A percentile compares a stretch with the other conserved stretches of the same genome.
Evolutionary conservation across 2,888 invertebrate species (phyloP).

Genomic region (Mimachlamys varia): DNA sequence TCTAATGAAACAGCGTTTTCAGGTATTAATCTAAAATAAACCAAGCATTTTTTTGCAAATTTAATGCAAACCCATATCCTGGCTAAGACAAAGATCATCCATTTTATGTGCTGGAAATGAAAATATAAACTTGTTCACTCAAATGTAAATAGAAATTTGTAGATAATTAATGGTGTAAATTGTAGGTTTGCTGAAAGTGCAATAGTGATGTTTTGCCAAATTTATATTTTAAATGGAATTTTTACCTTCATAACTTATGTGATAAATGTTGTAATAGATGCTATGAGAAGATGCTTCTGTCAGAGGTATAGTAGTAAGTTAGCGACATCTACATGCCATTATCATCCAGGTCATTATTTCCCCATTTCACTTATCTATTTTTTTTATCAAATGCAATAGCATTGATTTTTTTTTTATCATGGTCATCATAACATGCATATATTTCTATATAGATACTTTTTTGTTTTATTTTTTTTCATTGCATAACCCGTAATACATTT

Average conservation of each 20-base stretch:
- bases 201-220: conserved; percentile 26
- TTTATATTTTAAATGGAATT: conserved; percentile 36
- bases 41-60: not conserved
- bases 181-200: conserved; percentile 36
- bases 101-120: conserved; percentile 1
- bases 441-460: not conserved
- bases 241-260: conserved; percentile 27
- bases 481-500: not conserved
- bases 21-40: not conserved
- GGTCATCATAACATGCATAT: not conserved
- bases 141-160: conserved; percentile 11
- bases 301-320: conserved; percentile 4
- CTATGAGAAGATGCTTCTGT: conserved; percentile 32
- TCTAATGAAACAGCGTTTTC: not conserved
- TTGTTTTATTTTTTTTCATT: not conserved
- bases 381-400: conserved; percentile 34
- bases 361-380: conserved; percentile 5
- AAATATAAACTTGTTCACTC: conserved; percentile 18
- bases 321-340: conserved; percentile 27
- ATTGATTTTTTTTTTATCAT: not conserved
- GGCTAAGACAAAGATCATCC: conserved; percentile 22
- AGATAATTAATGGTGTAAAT: conserved; percentile 14
- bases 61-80: not conserved
- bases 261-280: conserved; percentile 31
- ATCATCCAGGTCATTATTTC: conserved; percentile 19